Evolutionary conservation across 2,113 vertebrate species (phyloP), one percentile per base, ranked within the genome.

Genomic region (Ochotona princeps): DNA sequence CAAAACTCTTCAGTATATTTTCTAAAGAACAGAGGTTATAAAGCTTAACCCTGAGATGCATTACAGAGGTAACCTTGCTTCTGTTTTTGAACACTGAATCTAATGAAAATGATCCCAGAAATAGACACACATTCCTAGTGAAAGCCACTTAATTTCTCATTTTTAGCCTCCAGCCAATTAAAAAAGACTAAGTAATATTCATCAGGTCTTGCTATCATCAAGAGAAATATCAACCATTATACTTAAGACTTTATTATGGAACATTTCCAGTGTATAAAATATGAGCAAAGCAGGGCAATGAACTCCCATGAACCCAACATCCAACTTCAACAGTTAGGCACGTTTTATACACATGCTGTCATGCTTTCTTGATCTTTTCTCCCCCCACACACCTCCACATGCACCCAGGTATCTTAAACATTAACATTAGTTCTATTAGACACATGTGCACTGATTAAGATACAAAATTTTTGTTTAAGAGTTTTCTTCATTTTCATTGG

Each of bases 81-180:
- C 79, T 80, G 23, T 54, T 95, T 87, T 47, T 73, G 30, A 92
- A 80, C 47, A 78, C 17, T 82, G 63, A 79, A 86, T 95, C 69
- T 89, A 86, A 75, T 72, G 73, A 91, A 94, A 92, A 80, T 75
- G 78, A 86, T 72, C 70, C 30, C 95, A 86, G 81, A 83, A 93
- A 87, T 73, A 82, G 83, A 94, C 83, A 92, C 20, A 75, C 38
- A 63, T 87, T 78, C 54, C 78, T 57, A 74, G 17, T 61, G 17
- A 21, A 81, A 87, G 44, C 28, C 60, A 51, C 82, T 95, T 87
- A 74, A 89, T 87, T 95, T 95, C 78, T 94, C 23, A 35, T 94
- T 92, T 92, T 91, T 92, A 89, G 91, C 44, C 63, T 92, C 60
- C 23, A 79, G 76, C 67, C 87, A 92, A 74, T 95, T 89, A 82